Evolutionary conservation across 2,113 vertebrate genomes (phyloP), one percentile per base, ranked within the genome.

Genomic region (Tupaia tana): DNA sequence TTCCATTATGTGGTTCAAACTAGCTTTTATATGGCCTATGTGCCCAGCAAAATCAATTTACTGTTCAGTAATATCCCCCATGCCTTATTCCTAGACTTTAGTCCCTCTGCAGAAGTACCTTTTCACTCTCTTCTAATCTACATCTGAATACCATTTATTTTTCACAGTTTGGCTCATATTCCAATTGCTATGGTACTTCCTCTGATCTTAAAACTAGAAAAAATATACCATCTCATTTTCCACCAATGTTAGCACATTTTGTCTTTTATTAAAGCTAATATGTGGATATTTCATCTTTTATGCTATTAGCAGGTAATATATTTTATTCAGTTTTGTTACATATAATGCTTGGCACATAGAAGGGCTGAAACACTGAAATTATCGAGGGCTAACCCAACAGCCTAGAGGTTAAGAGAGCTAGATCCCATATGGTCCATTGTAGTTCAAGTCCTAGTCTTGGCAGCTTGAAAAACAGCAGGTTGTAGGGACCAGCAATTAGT

Each of bases 231-330:
- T 91, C 31, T 20, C 85, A 25, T 86, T 63, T 90, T 24, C 7
- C 27, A 69, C 10, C n/a, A 69, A 6, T 43, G 43, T 70, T 75
- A 29, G 63, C 8, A 86, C 5, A 63, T 69, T 93, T 92, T 93
- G 59, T n/a, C 59, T 80, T 67, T 74, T 4, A 34, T 61, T 74
- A 63, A 93, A 93, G 5, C 56, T 81, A 54, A 14, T 67, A 13
- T 63, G 19, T 89, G 27, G 24, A 54, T 86, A 85, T 75, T 74
- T 95, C 67, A 70, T 86, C 59, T 74, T 95, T 59, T 93, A 22
- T 86, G 69, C 69, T 90, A 6, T 69, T 61, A 56, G 18, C 69
- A 69, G 71, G 31, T 81, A 85, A 10, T 75, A 43, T 34, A 4
- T 77, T 80, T 89, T 93, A 25, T 90, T 93, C 61, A 89, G 9